Evolutionary conservation across 2,797 vertebrate species (phyloP), one percentile per base, ranked within the genome.

Genomic region (Eurystomus glaucurus): DNA sequence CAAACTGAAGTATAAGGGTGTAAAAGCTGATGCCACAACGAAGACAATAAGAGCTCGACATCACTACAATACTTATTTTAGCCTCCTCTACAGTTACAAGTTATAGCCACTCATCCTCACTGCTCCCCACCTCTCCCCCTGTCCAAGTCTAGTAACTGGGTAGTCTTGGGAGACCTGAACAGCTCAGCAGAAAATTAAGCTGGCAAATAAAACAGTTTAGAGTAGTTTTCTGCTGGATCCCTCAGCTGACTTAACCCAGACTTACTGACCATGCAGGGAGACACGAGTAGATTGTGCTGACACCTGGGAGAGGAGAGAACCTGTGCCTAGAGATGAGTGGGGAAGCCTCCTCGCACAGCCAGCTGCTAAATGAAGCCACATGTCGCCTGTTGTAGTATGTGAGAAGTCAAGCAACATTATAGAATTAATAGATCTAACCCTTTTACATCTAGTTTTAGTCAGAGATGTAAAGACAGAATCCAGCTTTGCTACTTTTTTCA

Each of bases 381-480:
- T 0, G 1, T 45, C 51, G 61, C 55, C 62, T 61, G 33, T 5
- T 81, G 22, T 31, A 70, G 23, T 15, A 37, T 72, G 29, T 3
- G 70, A 75, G 39, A 91, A 89, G 51, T 25, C 58, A 68, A 74
- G 50, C 31, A 86, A 29, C 45, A 26, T 45, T 91, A 69, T 66
- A 54, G 26, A 91, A 81, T 74, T 28, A 79, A 26, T 7, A 69
- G 14, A 39, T 25, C n/a, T 41, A 92, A 80, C 3, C 10, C 10
- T 76, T 87, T 57, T 23, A 88, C 19, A 76, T 14, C 29, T 37
- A 48, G 31, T 58, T 95, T 85, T 62, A 95, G 35, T 45, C 48
- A 76, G 31, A 82, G 61, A 72, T 37, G 13, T 64, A 64, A 60
- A 80, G 48, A 81, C 0, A 45, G 26, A 68, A 82, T 50, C 11